These are phyloP conservation scores for Microcebus tavaratra DNA, from an alignment of 2,113 vertebrate species.

Conservation along the genomic window DNA sequence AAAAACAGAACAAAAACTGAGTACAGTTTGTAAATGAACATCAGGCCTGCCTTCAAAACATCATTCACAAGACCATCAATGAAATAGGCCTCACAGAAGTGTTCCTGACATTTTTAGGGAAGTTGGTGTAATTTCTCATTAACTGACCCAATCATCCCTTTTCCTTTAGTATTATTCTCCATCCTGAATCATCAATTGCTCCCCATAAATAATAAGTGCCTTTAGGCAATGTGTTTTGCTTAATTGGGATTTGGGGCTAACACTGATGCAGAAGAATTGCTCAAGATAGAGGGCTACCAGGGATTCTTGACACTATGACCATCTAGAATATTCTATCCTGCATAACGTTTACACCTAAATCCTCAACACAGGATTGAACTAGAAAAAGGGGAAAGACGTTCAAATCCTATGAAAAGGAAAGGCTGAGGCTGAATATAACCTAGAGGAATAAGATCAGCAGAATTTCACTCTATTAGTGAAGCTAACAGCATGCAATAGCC, in stretches of 20 bases:
- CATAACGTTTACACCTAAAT: not conserved
- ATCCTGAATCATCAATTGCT: not conserved
- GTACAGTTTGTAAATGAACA: not conserved
- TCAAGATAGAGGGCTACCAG: not conserved
- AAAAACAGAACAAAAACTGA: slow-evolving; percentile 54
- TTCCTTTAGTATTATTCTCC: not conserved
- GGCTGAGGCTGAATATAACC: not conserved
- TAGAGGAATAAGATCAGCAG: not conserved
- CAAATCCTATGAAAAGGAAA: not conserved
- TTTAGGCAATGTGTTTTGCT: not conserved
- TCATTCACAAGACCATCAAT: not conserved
- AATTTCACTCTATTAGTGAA: not conserved
- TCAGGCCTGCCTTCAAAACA: not conserved
- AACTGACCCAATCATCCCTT: not conserved
- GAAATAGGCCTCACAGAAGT: not conserved
- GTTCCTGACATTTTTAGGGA: not conserved
- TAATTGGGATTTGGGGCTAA: not conserved
- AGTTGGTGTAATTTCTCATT: not conserved
- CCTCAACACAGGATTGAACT: not conserved
- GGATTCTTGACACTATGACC: not conserved
- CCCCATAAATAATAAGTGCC: not conserved
- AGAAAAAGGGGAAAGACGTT: not conserved
- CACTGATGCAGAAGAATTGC: not conserved
- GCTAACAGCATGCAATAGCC: not conserved
- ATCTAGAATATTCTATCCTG: not conserved